Percentiles rank a stretch among this genome's conserved stretches.
Conservation (phyloP, 2,113 vertebrate genomes). For the Anguilla japonica region DNA sequence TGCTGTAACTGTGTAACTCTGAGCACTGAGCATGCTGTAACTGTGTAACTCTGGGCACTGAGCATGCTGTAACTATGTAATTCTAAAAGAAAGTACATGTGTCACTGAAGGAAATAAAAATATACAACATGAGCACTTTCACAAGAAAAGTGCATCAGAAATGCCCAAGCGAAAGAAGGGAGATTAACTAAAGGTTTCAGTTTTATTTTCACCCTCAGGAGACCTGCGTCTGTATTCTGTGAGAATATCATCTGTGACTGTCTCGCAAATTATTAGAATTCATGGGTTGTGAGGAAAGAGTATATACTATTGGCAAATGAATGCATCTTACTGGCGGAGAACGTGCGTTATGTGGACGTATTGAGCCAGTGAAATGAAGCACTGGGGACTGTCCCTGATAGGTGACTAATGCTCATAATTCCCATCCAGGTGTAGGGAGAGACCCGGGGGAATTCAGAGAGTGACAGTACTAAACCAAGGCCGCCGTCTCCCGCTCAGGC, state of each 20-base stretch:
- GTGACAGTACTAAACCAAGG: slow-evolving; percentile 31
- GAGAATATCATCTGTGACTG: background rate
- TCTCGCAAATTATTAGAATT: background rate
- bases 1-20: background rate
- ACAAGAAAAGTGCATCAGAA: background rate
- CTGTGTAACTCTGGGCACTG: no score
- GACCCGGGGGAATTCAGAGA: slow-evolving; percentile 52
- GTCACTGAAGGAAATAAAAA: background rate
- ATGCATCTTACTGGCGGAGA: background rate
- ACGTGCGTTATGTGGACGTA: background rate
- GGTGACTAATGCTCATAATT: slow-evolving; percentile 52
- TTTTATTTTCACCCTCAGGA: background rate
- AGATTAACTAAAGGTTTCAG: slow-evolving; percentile 16
- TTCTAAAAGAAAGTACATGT: slow-evolving; percentile 1
- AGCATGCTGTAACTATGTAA: background rate
- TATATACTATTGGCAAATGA: background rate
- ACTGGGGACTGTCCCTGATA: slow-evolving; percentile 48
- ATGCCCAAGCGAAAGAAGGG: slow-evolving; percentile 4
- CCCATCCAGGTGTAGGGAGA: slow-evolving; percentile 55
- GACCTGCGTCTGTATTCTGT: background rate
- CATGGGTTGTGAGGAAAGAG: background rate
- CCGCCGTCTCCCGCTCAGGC: slow-evolving; percentile 8
- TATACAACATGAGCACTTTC: background rate
- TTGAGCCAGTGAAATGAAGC: slow-evolving; percentile 4
- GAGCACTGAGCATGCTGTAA: background rate